Base-by-base conservation (phyloP, 2,113 vertebrate genomes). In the Bombycilla garrulus region DNA sequence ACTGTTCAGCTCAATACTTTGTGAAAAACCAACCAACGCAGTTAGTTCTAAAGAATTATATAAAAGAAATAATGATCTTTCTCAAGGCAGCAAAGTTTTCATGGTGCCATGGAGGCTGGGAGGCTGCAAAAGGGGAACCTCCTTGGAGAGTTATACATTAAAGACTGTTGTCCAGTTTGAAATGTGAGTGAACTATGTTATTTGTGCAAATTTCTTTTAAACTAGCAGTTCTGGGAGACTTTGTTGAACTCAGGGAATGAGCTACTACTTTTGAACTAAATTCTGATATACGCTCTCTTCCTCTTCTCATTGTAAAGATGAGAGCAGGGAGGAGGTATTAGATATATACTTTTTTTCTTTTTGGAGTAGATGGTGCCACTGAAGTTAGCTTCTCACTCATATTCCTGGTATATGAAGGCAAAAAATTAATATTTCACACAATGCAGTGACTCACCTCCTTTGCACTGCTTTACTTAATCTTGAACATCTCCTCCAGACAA, bases 181-280 rank as follows among this genome's bases (percentile, higher is more conserved):
- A 93, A 78, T 82, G 17, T 38, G 33, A 81, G 15, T 9, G 84
- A 84, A 84, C 56, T 78, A 84, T 6, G 12, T 74, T 79, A 92
- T 91, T 92, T 93, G 40, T 85, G 50, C 73, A 91, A 92, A 93
- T 87, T 89, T 92, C 54, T 82, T 57, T 85, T 87, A 56, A 93
- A 72, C 31, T 69, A 61, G 67, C 54, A 53, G 73, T 88, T 95
- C 81, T 69, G 54, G 50, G 12, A 91, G 26, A 12, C 45, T 83
- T 81, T 86, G 51, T 81, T 86, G 61, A 87, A 84, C 72, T 88
- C 73, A 54, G 66, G 42, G 61, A 91, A 36, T 17, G 16, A 87
- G 61, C 23, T 79, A 40, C 53, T 65, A 71, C 57, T 67, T 95
- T 91, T 92, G 73, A 94, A 93, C 36, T 79, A 65, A 87, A 85